Evolutionary conservation across 1,140 invertebrate genomes (phyloP).

Genomic region (Hypothenemus hampei): DNA sequence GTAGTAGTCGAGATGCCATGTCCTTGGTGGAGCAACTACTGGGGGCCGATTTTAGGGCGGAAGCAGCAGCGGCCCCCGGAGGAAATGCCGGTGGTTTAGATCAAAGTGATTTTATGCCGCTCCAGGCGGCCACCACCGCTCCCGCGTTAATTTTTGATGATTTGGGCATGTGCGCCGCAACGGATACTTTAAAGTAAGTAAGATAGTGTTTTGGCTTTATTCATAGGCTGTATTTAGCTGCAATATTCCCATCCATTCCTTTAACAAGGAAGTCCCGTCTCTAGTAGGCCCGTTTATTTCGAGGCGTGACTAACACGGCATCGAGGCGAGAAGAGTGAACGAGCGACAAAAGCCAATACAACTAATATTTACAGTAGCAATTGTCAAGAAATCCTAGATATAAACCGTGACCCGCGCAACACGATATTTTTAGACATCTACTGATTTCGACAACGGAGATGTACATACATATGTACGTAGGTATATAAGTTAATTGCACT

Average conservation of each 20-base stretch:
- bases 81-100: neutral
- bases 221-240: no score
- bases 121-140: neutral
- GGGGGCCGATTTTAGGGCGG: constrained; percentile 6
- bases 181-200: constrained; percentile 11
- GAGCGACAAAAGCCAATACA: constrained; percentile 8
- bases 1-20: neutral
- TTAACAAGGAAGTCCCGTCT: no score
- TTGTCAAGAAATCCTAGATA: constrained; percentile 20
- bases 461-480: no score
- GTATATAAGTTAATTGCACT: no score
- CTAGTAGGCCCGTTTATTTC: constrained; percentile 8
- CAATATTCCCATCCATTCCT: no score
- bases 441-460: constrained; percentile 6
- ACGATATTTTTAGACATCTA: constrained; percentile 15
- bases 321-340: neutral
- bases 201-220: neutral
- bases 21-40: constrained; percentile 9
- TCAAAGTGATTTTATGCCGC: neutral
- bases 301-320: constrained; percentile 3
- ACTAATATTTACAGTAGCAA: constrained; percentile 16
- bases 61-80: neutral
- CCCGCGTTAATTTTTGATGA: constrained; percentile 2
- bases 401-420: constrained; percentile 20
- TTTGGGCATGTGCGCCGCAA: constrained; percentile 2